Base-by-base conservation (phyloP, 2,888 invertebrate species). In the Sinotaia quadrata region DNA sequence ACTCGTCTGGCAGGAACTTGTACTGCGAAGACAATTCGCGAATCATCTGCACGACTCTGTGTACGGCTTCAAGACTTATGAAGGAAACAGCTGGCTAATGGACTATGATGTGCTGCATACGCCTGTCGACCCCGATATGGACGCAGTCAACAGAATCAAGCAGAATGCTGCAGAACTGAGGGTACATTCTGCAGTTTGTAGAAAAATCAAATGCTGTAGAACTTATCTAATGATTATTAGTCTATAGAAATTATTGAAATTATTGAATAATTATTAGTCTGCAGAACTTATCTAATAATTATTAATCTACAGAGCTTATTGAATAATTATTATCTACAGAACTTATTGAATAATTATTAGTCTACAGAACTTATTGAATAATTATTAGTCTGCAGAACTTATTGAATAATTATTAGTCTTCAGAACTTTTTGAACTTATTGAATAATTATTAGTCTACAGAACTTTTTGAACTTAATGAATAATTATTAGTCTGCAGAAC, bases 1-100 rank as follows among this genome's bases (percentile, higher is more conserved):
- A n/a, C n/a, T n/a, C n/a, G n/a, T n/a, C n/a, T n/a, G n/a, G 5
- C 68, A 79, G 81, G 75, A 70, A 12, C 56, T 73, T 24, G 47
- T 75, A 21, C 34, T 79, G 31, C 52, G 72, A 49, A 72, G 72
- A 27, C 34, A 67, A 10, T 69, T 57, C 59, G 54, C 71, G 12
- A 56, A 65, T 33, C 52, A 68, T 33, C 36, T 79, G 10, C 72
- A 68, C n/a, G 56, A 68, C 37, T 79, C 82, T 3, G 72, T 78
- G 7, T 83, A 78, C 67, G 76, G 77, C 27, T 83, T 78, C 69
- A 73, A 79, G 58, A 80, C 75, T 8, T 73, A 71, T 33, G 74
- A 68, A 34, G 81, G 78, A 2, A 60, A 69, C 54, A 70, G 71
- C 24, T 78, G 81, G 78, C 72, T 78, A 15, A 69, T 81, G 49